These are phyloP conservation scores for Teleogryllus occipitalis DNA, from an alignment of 1,140 invertebrate genomes.

Conservation along the genomic window DNA sequence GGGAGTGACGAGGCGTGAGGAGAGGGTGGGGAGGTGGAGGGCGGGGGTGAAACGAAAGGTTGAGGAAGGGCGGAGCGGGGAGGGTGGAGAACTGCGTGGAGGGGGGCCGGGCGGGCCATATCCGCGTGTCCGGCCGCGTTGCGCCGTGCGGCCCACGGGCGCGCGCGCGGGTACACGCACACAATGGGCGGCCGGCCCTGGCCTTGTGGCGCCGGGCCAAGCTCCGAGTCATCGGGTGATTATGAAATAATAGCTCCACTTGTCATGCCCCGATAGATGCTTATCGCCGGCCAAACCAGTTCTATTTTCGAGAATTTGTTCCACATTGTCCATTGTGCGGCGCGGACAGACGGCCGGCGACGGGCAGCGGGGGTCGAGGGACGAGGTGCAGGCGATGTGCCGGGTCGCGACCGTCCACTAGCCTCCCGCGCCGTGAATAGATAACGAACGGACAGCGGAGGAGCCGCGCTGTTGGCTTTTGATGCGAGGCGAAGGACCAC, in stretches of 20 bases:
- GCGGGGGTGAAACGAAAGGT: too few relatives aligned
- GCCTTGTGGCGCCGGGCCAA: not conserved
- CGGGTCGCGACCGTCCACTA: too few relatives aligned
- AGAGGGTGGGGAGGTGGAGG: too few relatives aligned
- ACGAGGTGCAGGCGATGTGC: not conserved
- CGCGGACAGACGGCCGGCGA: not conserved
- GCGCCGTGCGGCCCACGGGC: too few relatives aligned
- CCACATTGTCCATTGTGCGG: not conserved
- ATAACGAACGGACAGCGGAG: too few relatives aligned
- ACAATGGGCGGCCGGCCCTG: not conserved
- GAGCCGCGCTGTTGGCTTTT: too few relatives aligned
- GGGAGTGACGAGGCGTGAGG: too few relatives aligned
- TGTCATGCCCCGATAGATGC: constrained; percentile 7
- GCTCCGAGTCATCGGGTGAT: constrained; percentile 15
- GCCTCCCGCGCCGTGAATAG: too few relatives aligned
- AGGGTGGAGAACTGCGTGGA: too few relatives aligned
- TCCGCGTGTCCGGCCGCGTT: not conserved
- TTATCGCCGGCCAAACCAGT: not conserved
- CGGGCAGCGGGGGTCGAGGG: not conserved
- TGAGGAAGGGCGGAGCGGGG: too few relatives aligned
- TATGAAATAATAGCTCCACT: constrained; percentile 14
- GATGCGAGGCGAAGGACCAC: too few relatives aligned
- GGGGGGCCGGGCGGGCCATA: too few relatives aligned
- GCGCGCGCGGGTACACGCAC: not conserved
- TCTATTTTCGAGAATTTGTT: not conserved